Conservation (phyloP, 2,113 vertebrate genomes). For the Cricetomys ansorgei region DNA sequence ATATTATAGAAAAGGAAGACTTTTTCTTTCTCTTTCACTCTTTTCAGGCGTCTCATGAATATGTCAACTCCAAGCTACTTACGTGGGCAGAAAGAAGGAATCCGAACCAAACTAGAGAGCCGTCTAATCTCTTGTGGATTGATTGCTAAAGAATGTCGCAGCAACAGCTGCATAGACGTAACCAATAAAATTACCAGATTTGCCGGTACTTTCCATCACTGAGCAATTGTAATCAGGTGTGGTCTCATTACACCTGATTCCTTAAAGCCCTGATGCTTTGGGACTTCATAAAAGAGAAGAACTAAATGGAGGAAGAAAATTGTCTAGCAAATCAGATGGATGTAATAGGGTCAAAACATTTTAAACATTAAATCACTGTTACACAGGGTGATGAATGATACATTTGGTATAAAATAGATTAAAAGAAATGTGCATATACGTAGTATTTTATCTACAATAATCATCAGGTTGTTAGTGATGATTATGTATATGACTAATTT, state of each 20-base stretch:
- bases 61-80: slow-evolving; percentile 30
- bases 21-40: not conserved
- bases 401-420: not conserved
- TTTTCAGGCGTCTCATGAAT: not conserved
- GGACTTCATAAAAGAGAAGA: not conserved
- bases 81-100: not conserved
- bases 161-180: not conserved
- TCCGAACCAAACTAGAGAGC: not conserved
- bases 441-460: not conserved
- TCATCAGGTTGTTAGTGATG: not conserved
- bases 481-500: slow-evolving; percentile 9
- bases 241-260: slow-evolving; percentile 16
- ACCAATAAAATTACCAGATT: slow-evolving; percentile 24
- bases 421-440: not conserved
- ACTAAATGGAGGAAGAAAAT: not conserved
- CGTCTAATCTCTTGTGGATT: not conserved
- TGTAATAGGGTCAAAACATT: slow-evolving; percentile 28
- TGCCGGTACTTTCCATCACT: slow-evolving; percentile 16
- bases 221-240: not conserved
- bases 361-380: slow-evolving; percentile 5
- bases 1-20: not conserved
- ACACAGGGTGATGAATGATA: not conserved
- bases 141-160: slow-evolving; percentile 1
- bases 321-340: not conserved
- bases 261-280: slow-evolving; percentile 40